Evolutionary conservation across 2,113 vertebrate genomes (phyloP).

Genomic region (Dolichotis patagonum): DNA sequence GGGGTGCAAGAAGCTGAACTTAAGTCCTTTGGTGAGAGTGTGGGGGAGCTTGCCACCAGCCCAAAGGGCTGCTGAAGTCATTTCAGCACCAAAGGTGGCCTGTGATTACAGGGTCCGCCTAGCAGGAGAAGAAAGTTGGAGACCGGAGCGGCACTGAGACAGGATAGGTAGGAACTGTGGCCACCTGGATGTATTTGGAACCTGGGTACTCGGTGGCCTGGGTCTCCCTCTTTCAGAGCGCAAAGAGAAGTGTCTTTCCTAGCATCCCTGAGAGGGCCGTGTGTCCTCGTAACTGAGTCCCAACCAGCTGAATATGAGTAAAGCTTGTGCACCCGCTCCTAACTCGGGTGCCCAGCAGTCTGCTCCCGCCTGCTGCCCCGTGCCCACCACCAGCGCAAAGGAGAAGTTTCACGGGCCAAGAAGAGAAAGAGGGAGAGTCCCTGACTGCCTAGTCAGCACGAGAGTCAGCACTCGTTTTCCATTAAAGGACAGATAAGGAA

Average conservation of each 20-base stretch:
- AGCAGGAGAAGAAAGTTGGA: not conserved
- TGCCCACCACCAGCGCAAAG: no score
- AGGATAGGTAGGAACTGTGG: fast-evolving
- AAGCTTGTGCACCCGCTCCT: no score
- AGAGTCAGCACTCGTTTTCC: fast-evolving
- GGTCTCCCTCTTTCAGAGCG: no score
- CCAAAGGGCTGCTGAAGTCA: not conserved
- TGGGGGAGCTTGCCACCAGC: not conserved
- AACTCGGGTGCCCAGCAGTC: not conserved
- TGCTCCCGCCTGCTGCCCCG: fast-evolving
- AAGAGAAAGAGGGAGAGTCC: fast-evolving
- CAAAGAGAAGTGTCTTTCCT: fast-evolving
- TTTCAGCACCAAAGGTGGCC: not conserved
- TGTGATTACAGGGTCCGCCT: no score
- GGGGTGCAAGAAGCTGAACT: fast-evolving
- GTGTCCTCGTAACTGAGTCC: not conserved
- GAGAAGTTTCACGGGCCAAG: no score
- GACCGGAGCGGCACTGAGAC: fast-evolving
- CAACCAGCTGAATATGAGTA: fast-evolving
- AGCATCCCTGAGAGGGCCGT: not conserved
- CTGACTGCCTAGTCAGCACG: fast-evolving
- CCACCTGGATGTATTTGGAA: fast-evolving
- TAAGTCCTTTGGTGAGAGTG: not conserved
- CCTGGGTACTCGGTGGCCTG: fast-evolving
- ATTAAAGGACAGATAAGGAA: not conserved